Evolutionary conservation across 2,888 invertebrate genomes (phyloP).

Genomic region (Platypus cylindrus): DNA sequence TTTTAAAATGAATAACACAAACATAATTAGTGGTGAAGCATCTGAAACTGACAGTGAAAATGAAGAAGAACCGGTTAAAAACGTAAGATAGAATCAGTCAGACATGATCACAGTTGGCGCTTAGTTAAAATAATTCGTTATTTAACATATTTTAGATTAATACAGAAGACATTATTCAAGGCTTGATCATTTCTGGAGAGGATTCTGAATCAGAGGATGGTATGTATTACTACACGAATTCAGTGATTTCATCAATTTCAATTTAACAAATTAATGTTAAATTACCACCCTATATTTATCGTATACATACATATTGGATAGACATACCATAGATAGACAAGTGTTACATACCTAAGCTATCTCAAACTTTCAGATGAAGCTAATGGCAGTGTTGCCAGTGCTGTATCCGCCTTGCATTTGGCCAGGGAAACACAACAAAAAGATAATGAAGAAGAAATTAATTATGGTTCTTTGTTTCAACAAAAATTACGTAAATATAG

Average conservation of each 20-base stretch:
- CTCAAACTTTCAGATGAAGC: no score
- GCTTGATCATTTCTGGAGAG: conserved; percentile 30
- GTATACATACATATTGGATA: no score
- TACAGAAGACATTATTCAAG: conserved; percentile 24
- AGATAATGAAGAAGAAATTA: conserved; percentile 10
- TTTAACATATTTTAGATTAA: conserved; percentile 14
- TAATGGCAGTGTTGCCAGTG: conserved; percentile 25
- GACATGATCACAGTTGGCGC: no score
- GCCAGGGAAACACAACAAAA: conserved; percentile 14
- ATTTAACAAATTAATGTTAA: no score
- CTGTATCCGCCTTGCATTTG: conserved; percentile 21
- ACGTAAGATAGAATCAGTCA: no score
- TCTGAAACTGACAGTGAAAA: conserved; percentile 35
- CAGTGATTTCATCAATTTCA: no score
- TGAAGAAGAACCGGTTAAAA: conserved; percentile 18
- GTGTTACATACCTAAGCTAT: no score
- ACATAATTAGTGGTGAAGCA: conserved; percentile 32
- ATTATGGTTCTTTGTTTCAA: conserved; percentile 26
- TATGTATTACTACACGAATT: conserved; percentile 11
- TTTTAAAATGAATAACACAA: conserved; percentile 23
- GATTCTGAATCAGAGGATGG: conserved; percentile 34
- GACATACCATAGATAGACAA: no score
- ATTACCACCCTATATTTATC: no score
- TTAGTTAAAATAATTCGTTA: background rate
- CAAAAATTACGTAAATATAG: conserved; percentile 26